phyloP scores from a whole-genome alignment of 1,140 invertebrate genomes.

The Monochamus saltuarius region DNA sequence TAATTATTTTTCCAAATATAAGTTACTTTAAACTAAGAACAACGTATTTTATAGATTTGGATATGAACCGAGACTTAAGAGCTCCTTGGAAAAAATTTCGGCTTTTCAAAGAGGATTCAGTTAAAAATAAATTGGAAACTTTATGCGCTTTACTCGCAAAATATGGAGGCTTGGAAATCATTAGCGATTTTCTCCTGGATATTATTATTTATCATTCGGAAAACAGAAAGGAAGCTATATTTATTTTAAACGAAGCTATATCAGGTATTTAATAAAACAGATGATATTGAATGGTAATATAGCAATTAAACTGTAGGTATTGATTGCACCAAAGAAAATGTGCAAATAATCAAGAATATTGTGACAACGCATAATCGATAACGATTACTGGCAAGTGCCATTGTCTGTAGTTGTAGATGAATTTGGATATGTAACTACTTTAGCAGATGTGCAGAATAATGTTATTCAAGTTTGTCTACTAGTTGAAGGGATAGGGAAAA shows the following conservation, averaged over 20 bases:
- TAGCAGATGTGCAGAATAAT: constrained; percentile 60
- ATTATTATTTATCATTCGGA: constrained; percentile 53
- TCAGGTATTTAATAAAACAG: constrained; percentile 48
- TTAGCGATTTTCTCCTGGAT: constrained; percentile 62
- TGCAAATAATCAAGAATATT: constrained; percentile 52
- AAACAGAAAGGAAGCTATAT: constrained; percentile 56
- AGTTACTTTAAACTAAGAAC: not conserved
- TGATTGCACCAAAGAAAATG: constrained; percentile 28
- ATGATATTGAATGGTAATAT: not conserved
- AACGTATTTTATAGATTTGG: constrained; percentile 33
- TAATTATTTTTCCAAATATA: constrained; percentile 33
- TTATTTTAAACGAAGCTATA: constrained; percentile 58
- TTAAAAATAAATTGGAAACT: constrained; percentile 53
- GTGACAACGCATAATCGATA: constrained; percentile 58
- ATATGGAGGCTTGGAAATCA: constrained; percentile 55
- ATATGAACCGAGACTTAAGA: constrained; percentile 18
- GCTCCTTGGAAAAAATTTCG: constrained; percentile 60
- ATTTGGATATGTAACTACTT: constrained; percentile 29
- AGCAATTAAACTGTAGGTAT: constrained; percentile 41
- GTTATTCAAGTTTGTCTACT: constrained; percentile 62
- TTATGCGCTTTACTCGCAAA: constrained; percentile 57
- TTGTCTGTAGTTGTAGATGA: constrained; percentile 47
- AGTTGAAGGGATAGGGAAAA: constrained; percentile 63
- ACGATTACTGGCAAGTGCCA: constrained; percentile 61
- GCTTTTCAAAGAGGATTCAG: constrained; percentile 52